phyloP scores from a whole-genome alignment of 2,113 vertebrate species.

The Dinomys branickii region DNA sequence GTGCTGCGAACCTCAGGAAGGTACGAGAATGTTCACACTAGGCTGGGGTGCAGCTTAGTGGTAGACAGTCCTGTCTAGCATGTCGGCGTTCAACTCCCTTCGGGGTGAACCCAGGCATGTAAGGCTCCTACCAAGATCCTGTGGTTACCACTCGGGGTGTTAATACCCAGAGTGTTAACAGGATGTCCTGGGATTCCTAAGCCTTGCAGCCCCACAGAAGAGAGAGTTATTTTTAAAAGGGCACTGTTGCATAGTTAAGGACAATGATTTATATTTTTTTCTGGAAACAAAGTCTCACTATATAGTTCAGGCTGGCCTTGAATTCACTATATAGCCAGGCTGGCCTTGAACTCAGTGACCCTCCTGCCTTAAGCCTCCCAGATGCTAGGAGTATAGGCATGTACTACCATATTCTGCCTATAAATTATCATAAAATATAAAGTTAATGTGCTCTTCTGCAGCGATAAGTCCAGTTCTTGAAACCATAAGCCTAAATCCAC shows the following conservation, averaged over 20 bases:
- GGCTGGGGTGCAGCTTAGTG: too few species aligned
- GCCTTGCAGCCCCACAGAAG: neutral
- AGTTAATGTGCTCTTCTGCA: neutral
- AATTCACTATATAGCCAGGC: neutral
- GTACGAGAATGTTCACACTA: too few species aligned
- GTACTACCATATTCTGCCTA: neutral
- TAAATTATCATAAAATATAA: slow-evolving; percentile 51
- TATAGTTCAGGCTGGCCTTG: neutral
- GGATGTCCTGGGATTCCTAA: neutral
- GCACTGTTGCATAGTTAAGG: neutral
- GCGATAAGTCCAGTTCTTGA: neutral
- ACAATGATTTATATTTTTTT: neutral
- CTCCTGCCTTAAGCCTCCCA: neutral
- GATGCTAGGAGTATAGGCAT: neutral
- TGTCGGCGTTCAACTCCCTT: neutral
- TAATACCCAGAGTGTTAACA: neutral
- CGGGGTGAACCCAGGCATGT: neutral
- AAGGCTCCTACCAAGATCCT: neutral
- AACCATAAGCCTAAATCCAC: neutral
- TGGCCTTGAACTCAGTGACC: neutral
- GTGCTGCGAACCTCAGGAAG: neutral
- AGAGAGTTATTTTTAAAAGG: slow-evolving; percentile 27
- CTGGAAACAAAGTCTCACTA: neutral
- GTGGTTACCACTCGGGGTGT: neutral
- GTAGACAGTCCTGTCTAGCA: neutral